Base-by-base conservation (phyloP, 1,140 invertebrate genomes). In the Phthorimaea operculella region DNA sequence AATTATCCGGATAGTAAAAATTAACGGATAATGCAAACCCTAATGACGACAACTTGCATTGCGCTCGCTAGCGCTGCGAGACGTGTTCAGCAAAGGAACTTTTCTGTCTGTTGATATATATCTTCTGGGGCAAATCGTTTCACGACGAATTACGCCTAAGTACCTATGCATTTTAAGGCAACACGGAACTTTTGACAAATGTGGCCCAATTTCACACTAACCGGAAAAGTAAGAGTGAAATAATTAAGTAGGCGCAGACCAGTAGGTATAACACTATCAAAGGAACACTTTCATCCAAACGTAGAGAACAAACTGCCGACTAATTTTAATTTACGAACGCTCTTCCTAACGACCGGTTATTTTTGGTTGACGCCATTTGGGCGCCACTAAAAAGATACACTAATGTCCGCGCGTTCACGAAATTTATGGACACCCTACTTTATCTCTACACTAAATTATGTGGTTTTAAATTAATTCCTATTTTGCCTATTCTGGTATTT, bases 311-410 rank as follows among this genome's bases (percentile, higher is more conserved):
- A 71, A 71, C 60, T 64, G 65, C 72, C 66, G 65, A 74, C 76
- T 76, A 80, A 80, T 79, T 79, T 74, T 72, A 77, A 75, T 72
- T 55, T 50, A 51, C 57, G 64, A 63, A 62, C 68, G 65, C 59
- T 51, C 57, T 64, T 63, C 67, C 74, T 73, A 79, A 79, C 72
- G 70, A 69, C 69, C 68, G 71, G 70, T 68, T 82, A 82, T 82
- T 82, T 81, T 77, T 73, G 70, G 74, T 72, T 66, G 64, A 74
- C 74, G 70, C 70, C 69, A 64, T 79, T 70, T 66, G 61, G 72
- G 70, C 70, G 70, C 72, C 63, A 72, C 60, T 76, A 74, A 81
- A 79, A 79, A 76, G 79, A 72, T 72, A 72, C 69, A 62, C 63
- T 66, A 68, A 62, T 62, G 66, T 67, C 66, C 62, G 57, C 64